These are phyloP conservation scores for Pygocentrus nattereri DNA, from an alignment of 2,797 vertebrate genomes.

Conservation along the genomic window DNA sequence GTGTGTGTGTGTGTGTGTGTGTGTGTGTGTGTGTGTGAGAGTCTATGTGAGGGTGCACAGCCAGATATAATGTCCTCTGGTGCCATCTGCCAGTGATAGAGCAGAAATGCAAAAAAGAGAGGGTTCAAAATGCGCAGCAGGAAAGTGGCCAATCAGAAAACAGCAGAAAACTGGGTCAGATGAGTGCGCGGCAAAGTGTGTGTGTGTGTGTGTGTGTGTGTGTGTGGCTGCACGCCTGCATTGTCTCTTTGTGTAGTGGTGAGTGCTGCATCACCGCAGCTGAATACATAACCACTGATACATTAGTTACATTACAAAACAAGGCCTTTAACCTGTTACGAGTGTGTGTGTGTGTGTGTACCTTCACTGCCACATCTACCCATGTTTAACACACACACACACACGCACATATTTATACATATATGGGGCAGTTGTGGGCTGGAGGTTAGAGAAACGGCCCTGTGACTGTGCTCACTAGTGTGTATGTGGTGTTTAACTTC, in stretches of 20 bases:
- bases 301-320: not conserved
- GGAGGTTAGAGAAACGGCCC: too few species aligned
- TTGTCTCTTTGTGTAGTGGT: not conserved
- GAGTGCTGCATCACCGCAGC: not conserved
- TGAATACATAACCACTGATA: not conserved
- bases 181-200: constrained; percentile 41
- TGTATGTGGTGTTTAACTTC: too few species aligned
- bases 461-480: too few species aligned
- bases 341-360: not conserved
- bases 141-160: constrained; percentile 29
- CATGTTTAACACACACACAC: too few species aligned
- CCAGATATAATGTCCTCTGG: constrained; percentile 69
- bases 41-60: not conserved
- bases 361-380: too few species aligned
- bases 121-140: constrained; percentile 32
- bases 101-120: constrained; percentile 80
- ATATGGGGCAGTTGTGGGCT: too few species aligned
- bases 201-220: constrained; percentile 43
- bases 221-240: not conserved
- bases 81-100: constrained; percentile 82
- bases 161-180: constrained; percentile 76
- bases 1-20: constrained; percentile 2
- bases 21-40: not conserved
- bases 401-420: too few species aligned
- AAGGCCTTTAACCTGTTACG: not conserved